Percentiles rank a stretch among this genome's conserved stretches.
These are phyloP conservation scores for Protomyctophum bolini DNA, from an alignment of 2,113 vertebrate genomes.

Conservation along the genomic window DNA sequence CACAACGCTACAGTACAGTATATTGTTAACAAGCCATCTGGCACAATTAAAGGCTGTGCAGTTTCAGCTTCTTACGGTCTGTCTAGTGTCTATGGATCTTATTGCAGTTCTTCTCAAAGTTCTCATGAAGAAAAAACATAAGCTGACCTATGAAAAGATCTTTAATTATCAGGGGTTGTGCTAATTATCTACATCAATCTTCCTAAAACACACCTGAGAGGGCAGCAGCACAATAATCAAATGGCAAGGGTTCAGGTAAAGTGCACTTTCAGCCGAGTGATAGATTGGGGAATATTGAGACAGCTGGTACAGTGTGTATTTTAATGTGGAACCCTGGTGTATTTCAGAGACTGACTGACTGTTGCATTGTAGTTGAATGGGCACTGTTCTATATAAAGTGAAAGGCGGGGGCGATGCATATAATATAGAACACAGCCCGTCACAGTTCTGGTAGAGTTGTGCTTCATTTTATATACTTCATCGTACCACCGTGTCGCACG, in stretches of 20 bases:
- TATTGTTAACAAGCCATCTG: neutral
- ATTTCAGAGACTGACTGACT: constrained; percentile 29
- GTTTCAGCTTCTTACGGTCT: constrained; percentile 39
- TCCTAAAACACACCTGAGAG: neutral
- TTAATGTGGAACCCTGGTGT: neutral
- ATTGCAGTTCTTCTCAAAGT: constrained; percentile 1
- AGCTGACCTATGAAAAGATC: constrained; percentile 11
- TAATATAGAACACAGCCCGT: too few relatives aligned
- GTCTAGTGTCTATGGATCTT: neutral
- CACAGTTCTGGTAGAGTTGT: too few relatives aligned
- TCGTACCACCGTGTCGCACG: too few relatives aligned
- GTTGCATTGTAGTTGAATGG: constrained; percentile 28
- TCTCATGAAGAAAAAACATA: neutral
- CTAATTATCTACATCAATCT: neutral
- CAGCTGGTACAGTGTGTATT: neutral
- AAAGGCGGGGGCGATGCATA: constrained; percentile 52
- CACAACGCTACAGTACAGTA: neutral
- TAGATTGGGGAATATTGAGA: constrained; percentile 19
- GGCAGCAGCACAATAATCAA: constrained; percentile 2
- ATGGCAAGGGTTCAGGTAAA: constrained; percentile 1
- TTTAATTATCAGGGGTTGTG: constrained; percentile 4
- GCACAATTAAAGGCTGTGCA: constrained; percentile 25
- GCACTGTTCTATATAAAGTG: constrained; percentile 53
- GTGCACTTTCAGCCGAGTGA: neutral
- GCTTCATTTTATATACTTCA: too few relatives aligned